These are phyloP conservation scores for Drosophila cracens DNA, from an alignment of 2,888 invertebrate species.

Conservation along the genomic window DNA sequence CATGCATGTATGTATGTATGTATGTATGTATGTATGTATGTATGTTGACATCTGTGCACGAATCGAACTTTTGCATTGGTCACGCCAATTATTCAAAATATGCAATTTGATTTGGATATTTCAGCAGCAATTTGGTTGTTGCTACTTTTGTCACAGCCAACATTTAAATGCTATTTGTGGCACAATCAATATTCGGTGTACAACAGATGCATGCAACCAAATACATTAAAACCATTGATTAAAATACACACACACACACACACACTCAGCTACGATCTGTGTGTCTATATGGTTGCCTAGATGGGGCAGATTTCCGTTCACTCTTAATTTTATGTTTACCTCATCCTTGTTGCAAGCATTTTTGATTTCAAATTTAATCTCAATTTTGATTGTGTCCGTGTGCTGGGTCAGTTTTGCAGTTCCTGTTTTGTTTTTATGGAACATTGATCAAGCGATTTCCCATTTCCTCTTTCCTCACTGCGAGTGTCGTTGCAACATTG, in stretches of 20 bases:
- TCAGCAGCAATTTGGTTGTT: conserved; percentile 37
- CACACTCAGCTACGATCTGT: neutral
- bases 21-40: neutral
- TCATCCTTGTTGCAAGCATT: neutral
- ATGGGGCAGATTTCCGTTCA: neutral
- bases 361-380: neutral
- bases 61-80: conserved; percentile 66
- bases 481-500: neutral
- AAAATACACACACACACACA: neutral
- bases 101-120: conserved; percentile 73
- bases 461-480: neutral
- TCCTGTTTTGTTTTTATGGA: neutral
- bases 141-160: conserved; percentile 18
- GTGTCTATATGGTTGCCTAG: neutral
- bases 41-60: conserved; percentile 3
- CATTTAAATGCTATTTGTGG: conserved; percentile 34
- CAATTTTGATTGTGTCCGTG: neutral
- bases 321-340: neutral
- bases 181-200: conserved; percentile 57
- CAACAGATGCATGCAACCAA: conserved; percentile 22
- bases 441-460: neutral
- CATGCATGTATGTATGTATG: neutral
- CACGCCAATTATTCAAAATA: conserved; percentile 76
- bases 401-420: neutral
- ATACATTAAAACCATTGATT: neutral